phyloP scores from a whole-genome alignment of 2,113 vertebrate genomes.

The Zosterops japonicus region DNA sequence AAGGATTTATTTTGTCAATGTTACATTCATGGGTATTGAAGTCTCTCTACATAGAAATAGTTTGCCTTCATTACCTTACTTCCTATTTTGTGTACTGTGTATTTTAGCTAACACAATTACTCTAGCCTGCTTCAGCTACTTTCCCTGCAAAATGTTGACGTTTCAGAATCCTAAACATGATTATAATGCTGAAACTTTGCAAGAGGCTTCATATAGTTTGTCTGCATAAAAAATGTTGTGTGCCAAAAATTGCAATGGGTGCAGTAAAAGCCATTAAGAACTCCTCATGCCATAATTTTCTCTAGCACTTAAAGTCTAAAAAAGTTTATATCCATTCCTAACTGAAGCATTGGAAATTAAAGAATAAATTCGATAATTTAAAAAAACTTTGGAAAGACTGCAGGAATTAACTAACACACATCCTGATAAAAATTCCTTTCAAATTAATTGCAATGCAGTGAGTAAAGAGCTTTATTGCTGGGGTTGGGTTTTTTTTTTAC shows the following conservation, averaged over 20 bases:
- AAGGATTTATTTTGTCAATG: neutral
- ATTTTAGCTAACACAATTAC: conserved; percentile 1
- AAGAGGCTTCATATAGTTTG: neutral
- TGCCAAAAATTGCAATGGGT: neutral
- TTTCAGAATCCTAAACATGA: neutral
- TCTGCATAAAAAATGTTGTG: neutral
- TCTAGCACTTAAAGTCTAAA: neutral
- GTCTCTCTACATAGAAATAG: neutral
- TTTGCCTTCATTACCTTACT: neutral
- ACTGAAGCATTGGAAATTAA: neutral
- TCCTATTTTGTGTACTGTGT: neutral
- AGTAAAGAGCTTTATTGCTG: neutral
- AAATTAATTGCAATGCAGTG: neutral
- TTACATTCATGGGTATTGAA: neutral
- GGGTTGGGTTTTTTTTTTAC: neutral
- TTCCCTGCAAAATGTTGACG: conserved; percentile 8
- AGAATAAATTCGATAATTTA: neutral
- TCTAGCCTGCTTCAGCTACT: neutral
- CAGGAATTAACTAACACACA: neutral
- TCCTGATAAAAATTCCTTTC: neutral
- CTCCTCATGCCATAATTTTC: neutral
- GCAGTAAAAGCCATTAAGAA: neutral
- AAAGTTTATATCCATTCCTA: neutral
- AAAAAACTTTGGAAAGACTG: neutral
- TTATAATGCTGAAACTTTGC: neutral